These are phyloP conservation scores for Eupithecia vulgata DNA, from an alignment of 2,888 invertebrate species.

Conservation along the genomic window DNA sequence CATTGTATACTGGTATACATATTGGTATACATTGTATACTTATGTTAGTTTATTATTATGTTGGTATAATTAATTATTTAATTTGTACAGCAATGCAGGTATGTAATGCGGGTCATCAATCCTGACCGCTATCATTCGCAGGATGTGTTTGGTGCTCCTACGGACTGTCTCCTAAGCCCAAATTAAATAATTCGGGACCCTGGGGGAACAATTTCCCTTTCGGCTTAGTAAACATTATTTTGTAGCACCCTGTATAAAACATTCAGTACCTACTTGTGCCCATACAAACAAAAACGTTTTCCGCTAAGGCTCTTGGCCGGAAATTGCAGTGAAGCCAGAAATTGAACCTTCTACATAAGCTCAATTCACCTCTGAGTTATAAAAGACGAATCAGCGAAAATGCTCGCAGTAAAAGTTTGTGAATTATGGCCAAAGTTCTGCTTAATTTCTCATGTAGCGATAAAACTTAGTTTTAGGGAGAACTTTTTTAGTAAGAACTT, in stretches of 20 bases:
- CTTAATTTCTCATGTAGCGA: not conserved
- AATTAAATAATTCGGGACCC: no score
- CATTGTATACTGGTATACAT: no score
- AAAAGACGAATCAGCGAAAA: not conserved
- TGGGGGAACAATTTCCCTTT: no score
- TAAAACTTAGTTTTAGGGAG: not conserved
- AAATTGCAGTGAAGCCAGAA: not conserved
- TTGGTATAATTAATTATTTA: no score
- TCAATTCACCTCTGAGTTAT: not conserved
- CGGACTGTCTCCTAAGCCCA: no score
- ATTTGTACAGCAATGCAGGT: no score
- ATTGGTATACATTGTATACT: no score
- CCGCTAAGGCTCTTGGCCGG: not conserved
- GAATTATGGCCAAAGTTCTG: not conserved
- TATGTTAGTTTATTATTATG: no score
- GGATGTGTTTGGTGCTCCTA: no score
- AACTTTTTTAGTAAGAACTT: conserved; percentile 3
- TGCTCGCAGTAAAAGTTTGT: not conserved
- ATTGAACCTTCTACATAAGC: not conserved
- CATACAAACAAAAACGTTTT: not conserved
- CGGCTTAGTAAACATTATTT: no score
- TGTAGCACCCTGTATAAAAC: not conserved
- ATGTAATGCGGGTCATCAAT: no score
- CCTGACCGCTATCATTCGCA: no score
- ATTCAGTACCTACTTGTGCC: not conserved